phyloP scores from a whole-genome alignment of 2,113 vertebrate genomes.

The Herpetotheres cachinnans region DNA sequence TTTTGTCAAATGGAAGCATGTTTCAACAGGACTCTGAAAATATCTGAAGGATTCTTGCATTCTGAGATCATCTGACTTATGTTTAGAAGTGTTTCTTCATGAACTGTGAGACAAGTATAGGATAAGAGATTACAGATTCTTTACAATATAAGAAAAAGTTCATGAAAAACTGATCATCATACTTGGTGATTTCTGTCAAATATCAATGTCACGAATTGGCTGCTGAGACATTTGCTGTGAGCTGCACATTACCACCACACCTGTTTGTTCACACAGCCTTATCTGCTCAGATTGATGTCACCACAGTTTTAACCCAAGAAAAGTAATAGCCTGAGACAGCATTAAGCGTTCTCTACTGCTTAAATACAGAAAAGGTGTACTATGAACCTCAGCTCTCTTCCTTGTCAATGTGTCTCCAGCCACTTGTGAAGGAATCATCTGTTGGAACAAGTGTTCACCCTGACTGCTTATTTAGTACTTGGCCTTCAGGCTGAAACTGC shows the following conservation, averaged over 20 bases:
- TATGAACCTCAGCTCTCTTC: not conserved
- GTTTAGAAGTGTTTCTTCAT: slow-evolving; percentile 39
- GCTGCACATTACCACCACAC: not conserved
- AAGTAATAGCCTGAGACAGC: not conserved
- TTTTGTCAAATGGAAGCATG: slow-evolving; percentile 47
- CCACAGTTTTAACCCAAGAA: not conserved
- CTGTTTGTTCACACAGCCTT: not conserved
- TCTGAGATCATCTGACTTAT: slow-evolving; percentile 40
- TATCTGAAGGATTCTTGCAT: slow-evolving; percentile 56
- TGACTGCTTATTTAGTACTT: not conserved
- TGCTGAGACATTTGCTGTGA: slow-evolving; percentile 11
- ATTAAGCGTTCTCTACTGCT: not conserved
- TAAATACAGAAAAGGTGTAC: not conserved
- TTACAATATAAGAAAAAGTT: slow-evolving; percentile 17
- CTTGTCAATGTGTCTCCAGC: not conserved
- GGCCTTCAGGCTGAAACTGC: not conserved
- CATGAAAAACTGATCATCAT: not conserved
- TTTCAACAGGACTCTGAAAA: slow-evolving; percentile 53
- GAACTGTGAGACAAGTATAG: not conserved
- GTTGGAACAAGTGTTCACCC: not conserved
- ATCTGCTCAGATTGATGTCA: not conserved
- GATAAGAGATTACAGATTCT: slow-evolving; percentile 28
- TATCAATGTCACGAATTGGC: not conserved
- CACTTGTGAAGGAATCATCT: not conserved
- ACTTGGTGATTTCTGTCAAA: slow-evolving; percentile 5